Evolutionary conservation across 2,888 invertebrate species (phyloP).

Genomic region (Macrophya annulata): DNA sequence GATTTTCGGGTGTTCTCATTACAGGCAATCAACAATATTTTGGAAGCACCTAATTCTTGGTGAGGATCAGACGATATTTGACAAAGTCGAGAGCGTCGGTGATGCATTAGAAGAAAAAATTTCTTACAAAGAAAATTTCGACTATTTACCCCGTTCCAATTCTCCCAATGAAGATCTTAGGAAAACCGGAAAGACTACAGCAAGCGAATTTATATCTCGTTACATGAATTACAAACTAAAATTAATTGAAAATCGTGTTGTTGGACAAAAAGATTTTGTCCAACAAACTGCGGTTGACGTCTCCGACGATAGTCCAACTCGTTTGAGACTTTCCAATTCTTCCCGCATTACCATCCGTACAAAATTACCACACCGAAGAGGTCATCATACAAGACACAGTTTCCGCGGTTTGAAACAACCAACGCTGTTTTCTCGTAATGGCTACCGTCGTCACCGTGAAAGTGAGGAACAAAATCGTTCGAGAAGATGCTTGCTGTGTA

Average conservation of each 20-base stretch:
- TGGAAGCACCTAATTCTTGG: conserved; percentile 40
- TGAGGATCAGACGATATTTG: conserved; percentile 35
- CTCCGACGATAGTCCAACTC: neutral
- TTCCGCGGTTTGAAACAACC: conserved; percentile 1
- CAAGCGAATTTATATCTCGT: conserved; percentile 1
- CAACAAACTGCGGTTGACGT: neutral
- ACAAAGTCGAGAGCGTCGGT: conserved; percentile 3
- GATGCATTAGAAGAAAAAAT: neutral
- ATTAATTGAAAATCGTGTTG: neutral
- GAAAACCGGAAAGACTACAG: neutral
- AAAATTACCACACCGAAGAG: conserved; percentile 6
- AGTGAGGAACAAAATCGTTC: conserved; percentile 10
- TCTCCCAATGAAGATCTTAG: conserved; percentile 1
- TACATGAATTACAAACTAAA: conserved; percentile 23
- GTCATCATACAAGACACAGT: neutral
- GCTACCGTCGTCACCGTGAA: conserved; percentile 32
- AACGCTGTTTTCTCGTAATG: conserved; percentile 43
- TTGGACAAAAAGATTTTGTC: conserved; percentile 29
- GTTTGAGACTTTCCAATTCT: neutral
- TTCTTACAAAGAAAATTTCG: neutral
- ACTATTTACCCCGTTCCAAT: neutral
- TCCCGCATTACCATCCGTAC: neutral
- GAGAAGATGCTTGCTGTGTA: conserved; percentile 39
- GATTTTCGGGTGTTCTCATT: conserved; percentile 27
- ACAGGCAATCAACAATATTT: conserved; percentile 43